Evolutionary conservation across 2,113 vertebrate genomes (phyloP).

Genomic region (Willisornis vidua): DNA sequence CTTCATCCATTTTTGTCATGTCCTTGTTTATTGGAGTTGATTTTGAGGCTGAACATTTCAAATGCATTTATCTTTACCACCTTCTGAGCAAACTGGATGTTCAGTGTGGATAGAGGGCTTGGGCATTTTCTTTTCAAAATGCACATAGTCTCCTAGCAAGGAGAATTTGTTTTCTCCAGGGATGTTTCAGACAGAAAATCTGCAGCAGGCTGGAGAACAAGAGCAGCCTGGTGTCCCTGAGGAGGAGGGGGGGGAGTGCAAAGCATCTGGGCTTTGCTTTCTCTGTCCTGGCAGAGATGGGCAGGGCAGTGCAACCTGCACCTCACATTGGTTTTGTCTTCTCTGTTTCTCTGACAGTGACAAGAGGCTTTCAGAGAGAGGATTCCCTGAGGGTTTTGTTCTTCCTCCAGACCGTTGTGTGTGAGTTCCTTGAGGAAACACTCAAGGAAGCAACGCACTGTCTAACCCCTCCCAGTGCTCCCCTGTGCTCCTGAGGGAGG

Average conservation of each 20-base stretch:
- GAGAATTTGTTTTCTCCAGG: background rate
- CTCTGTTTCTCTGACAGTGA: background rate
- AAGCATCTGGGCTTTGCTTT: background rate
- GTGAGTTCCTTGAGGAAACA: background rate
- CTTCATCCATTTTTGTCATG: background rate
- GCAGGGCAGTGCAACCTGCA: background rate
- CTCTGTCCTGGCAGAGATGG: background rate
- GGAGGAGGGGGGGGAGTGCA: background rate
- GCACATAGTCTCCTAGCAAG: background rate
- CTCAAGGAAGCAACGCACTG: background rate
- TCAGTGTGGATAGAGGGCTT: background rate
- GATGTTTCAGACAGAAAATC: background rate
- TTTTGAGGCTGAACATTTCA: background rate
- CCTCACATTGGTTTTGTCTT: background rate
- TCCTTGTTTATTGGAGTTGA: background rate
- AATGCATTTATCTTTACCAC: background rate
- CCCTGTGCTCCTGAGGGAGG: background rate
- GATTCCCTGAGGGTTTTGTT: background rate
- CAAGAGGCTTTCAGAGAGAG: background rate
- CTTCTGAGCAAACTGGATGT: background rate
- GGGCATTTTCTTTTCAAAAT: background rate
- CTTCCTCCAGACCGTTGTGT: background rate
- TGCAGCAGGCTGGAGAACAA: background rate
- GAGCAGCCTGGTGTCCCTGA: background rate
- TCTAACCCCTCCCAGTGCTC: background rate